Evolutionary conservation across 2,888 invertebrate genomes (phyloP).

Genomic region (Leptarthrus brevirostris): DNA sequence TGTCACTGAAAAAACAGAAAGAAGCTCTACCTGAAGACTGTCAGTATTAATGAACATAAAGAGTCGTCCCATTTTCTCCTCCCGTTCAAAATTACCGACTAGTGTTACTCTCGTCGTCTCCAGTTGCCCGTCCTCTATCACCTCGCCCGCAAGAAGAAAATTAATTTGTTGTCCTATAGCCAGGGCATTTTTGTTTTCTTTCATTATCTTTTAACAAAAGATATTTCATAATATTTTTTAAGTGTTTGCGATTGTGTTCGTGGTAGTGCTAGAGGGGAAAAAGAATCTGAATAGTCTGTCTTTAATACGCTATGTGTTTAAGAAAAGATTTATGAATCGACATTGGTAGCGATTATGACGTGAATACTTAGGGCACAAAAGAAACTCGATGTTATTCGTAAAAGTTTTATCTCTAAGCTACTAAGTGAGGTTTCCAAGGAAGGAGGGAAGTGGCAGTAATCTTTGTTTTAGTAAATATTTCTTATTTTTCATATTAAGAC

Average conservation of each 20-base stretch:
- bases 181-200: slow-evolving; percentile 16
- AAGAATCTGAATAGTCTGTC: not conserved
- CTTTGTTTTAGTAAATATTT: too few relatives aligned
- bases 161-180: slow-evolving; percentile 23
- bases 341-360: slow-evolving; percentile 25
- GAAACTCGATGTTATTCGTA: not conserved
- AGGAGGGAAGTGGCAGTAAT: too few relatives aligned
- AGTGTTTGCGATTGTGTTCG: not conserved
- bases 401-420: too few relatives aligned
- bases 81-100: not conserved
- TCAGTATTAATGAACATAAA: slow-evolving; percentile 31
- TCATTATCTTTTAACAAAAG: not conserved
- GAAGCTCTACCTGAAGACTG: slow-evolving; percentile 12
- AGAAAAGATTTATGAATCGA: slow-evolving; percentile 28
- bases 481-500: too few relatives aligned
- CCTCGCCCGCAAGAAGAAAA: slow-evolving; percentile 21
- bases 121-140: not conserved
- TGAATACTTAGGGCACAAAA: not conserved
- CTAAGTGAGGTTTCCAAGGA: too few relatives aligned
- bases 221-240: not conserved
- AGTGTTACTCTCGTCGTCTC: not conserved
- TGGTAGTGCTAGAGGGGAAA: too few relatives aligned
- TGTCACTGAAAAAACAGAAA: not conserved
- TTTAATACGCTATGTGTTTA: slow-evolving; percentile 12
- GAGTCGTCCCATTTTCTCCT: slow-evolving; percentile 9